Evolutionary conservation across 2,113 vertebrate genomes (phyloP), one percentile per base, ranked within the genome.

Genomic region (Anguilla japonica): DNA sequence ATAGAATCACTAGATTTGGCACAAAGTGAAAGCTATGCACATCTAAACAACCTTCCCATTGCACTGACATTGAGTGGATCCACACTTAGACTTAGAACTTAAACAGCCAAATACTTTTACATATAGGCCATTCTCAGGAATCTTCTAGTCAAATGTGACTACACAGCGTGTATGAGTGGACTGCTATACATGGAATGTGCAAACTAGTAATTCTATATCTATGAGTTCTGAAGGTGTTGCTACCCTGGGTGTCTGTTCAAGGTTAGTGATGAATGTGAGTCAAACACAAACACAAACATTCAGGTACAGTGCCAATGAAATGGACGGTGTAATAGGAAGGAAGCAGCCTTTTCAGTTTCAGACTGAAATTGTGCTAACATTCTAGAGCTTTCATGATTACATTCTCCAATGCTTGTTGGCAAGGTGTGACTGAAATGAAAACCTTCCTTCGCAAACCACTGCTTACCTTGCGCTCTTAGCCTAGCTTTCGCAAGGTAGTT

Each of bases 121-220:
- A 60, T 71, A 71, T n/a, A 18, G 57, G 13, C 14, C 14, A 16
- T 60, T 60, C 18, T 15, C 14, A 60, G 8, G 15, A 60, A 0
- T 60, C 57, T 60, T 60, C 13, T n/a, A 20, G 63, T 71, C 63
- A n/a, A 26, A 71, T 9, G 20, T 71, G 63, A 20, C 57, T 14
- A 60, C 22, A 22, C 18, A 67, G 22, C 5, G 22, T 67, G 20
- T 26, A 67, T 26, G 60, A 9, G n/a, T 75, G 71, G 26, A 34
- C n/a, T 9, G 26, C 8, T 75, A n/a, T 34, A n/a, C 8, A 75
- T 14, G 11, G 1, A 6, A 34, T 75, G 26, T 75, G 26, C 71
- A 34, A 75, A 75, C 71, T 75, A 29, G 71, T 75, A 75, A 75
- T 75, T 75, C 71, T 75, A 75, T 75, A 75, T 75, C 71, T 75